Conservation (phyloP, 2,113 vertebrate genomes). For the Xiphophorus hellerii region DNA sequence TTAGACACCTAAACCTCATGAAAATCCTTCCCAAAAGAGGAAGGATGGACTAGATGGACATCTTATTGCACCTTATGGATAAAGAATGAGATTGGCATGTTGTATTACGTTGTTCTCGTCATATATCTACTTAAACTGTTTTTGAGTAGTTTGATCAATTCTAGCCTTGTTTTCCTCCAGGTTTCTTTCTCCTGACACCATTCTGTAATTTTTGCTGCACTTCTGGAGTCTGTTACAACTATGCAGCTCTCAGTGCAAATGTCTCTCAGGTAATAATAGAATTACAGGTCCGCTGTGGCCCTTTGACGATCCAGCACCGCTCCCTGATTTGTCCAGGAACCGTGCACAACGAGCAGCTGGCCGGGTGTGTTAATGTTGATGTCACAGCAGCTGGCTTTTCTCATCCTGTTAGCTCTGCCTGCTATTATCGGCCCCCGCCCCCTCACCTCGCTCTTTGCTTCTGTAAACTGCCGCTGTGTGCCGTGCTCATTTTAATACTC, state of each 20-base stretch:
- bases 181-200: not conserved
- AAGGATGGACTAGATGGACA: no score
- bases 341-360: slow-evolving; percentile 73
- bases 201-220: slow-evolving; percentile 2
- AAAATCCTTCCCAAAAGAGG: no score
- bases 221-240: slow-evolving; percentile 12
- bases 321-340: slow-evolving; percentile 62
- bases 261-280: slow-evolving; percentile 48
- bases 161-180: not conserved
- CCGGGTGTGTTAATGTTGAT: slow-evolving; percentile 72
- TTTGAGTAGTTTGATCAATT: not conserved
- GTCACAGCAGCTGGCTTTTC: slow-evolving; percentile 78
- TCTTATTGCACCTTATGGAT: no score
- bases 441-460: slow-evolving; percentile 4
- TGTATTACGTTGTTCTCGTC: no score
- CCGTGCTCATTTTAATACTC: slow-evolving; percentile 77
- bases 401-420: slow-evolving; percentile 75
- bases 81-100: no score
- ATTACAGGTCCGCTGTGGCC: slow-evolving; percentile 44
- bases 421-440: slow-evolving; percentile 55
- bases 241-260: slow-evolving; percentile 1
- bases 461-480: slow-evolving; percentile 52
- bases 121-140: no score
- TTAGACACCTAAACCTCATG: no score
- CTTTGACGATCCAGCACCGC: slow-evolving; percentile 49